Conservation (phyloP, 2,888 invertebrate species). For the Metallyticus violacea region DNA sequence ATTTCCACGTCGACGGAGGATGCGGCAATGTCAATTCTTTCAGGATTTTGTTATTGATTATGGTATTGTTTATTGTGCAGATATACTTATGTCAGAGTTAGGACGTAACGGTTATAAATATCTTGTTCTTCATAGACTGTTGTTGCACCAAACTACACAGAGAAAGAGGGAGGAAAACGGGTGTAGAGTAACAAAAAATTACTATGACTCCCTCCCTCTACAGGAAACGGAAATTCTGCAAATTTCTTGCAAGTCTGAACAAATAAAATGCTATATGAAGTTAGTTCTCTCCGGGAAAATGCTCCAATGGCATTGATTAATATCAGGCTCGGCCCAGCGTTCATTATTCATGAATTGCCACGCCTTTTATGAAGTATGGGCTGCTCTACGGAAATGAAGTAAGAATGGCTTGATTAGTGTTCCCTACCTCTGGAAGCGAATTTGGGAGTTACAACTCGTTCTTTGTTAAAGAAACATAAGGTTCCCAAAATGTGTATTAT, state of each 20-base stretch:
- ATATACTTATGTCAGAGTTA: too few species aligned
- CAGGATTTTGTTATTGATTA: too few species aligned
- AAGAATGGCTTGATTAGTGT: background rate
- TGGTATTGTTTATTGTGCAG: too few species aligned
- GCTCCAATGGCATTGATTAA: background rate
- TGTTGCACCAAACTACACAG: too few species aligned
- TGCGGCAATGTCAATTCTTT: too few species aligned
- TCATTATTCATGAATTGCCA: background rate
- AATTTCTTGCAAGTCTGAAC: background rate
- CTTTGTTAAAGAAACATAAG: background rate
- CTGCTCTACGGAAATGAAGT: background rate
- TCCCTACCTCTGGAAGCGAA: background rate
- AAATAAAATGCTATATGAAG: background rate
- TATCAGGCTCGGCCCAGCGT: background rate
- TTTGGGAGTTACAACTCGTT: background rate
- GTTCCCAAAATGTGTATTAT: background rate
- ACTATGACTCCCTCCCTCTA: background rate
- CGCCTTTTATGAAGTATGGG: background rate
- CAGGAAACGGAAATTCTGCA: background rate
- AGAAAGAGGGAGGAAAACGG: too few species aligned
- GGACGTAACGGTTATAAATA: too few species aligned
- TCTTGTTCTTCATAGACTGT: too few species aligned
- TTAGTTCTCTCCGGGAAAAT: background rate
- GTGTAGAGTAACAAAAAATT: background rate
- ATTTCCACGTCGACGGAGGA: too few species aligned